These are phyloP conservation scores for Ochropleura plecta DNA, from an alignment of 2,888 invertebrate genomes.

Conservation along the genomic window DNA sequence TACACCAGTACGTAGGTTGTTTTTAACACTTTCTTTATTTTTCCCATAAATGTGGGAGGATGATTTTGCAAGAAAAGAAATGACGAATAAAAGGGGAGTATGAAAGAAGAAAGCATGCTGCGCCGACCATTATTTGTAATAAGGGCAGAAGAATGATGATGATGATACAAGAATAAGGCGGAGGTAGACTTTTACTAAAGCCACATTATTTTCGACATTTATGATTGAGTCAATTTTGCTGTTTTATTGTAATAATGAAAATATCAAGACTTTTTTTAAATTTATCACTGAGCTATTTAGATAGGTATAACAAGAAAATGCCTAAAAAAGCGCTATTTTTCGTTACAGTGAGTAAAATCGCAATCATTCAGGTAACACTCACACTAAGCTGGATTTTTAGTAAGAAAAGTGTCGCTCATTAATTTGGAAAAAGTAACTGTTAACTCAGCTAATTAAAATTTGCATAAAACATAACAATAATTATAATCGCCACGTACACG, in stretches of 20 bases:
- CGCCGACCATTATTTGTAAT: too few species aligned
- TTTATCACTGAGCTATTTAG: slow-evolving; percentile 28
- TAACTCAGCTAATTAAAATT: slow-evolving; percentile 21
- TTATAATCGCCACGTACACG: slow-evolving; percentile 46
- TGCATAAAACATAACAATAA: slow-evolving; percentile 47
- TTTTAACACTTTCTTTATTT: neutral
- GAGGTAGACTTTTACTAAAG: neutral
- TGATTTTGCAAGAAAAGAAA: too few species aligned
- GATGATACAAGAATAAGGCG: too few species aligned
- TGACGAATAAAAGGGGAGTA: too few species aligned
- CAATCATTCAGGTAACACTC: slow-evolving; percentile 9
- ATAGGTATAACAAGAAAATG: slow-evolving; percentile 19
- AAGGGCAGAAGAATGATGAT: too few species aligned
- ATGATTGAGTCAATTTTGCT: neutral
- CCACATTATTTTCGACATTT: neutral
- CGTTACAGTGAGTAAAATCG: slow-evolving; percentile 8
- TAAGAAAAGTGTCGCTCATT: slow-evolving; percentile 20
- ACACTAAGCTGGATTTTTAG: neutral
- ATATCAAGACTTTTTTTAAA: slow-evolving; percentile 12
- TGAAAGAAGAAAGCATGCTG: too few species aligned
- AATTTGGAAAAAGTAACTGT: neutral
- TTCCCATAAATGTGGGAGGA: neutral
- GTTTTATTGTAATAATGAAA: slow-evolving; percentile 6
- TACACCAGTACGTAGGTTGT: too few species aligned
- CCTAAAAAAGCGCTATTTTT: slow-evolving; percentile 6